Base-by-base conservation (phyloP, 2,113 vertebrate species). In the Athene cunicularia region DNA sequence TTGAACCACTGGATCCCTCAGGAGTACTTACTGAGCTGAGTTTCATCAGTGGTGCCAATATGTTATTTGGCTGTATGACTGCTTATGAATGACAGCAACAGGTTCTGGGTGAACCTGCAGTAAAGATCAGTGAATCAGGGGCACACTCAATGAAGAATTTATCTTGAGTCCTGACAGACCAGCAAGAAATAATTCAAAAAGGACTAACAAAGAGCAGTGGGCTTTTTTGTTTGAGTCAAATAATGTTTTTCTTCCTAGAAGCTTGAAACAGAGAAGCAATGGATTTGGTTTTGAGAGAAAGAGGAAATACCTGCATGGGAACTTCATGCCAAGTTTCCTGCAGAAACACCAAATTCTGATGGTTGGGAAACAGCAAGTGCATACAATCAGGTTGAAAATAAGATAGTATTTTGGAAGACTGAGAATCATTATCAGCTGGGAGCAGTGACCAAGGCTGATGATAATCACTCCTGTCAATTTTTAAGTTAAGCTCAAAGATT, bases 161-260 rank as follows among this genome's bases (percentile, higher is more conserved):
- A 39, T 79, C 59, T 52, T 28, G 12, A 92, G 11, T 77, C 41
- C 24, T 59, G 32, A 14, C 22, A 86, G 53, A 76, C 9, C 20
- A 86, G n/a, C 11, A 90, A 86, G 50, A 88, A 93, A 95, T 66
- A 81, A 73, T 70, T 90, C 13, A 58, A 80, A 89, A 75, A 60
- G 21, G 14, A 85, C 35, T 87, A 80, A 72, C 8, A 68, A 71
- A 84, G 18, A 80, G 39, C 10, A 79, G 30, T 71, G 26, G 21
- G 11, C 3, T 26, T 55, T 52, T 43, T 68, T 21, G 5, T 56
- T 74, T 49, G 35, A 83, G 33, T 64, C 33, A 86, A 81, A 55
- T 2, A 27, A 13, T 33, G 8, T 23, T 84, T 86, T 88, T 84
- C 39, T 86, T 93, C 53, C 41, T 43, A 50, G 35, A 90, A 64